Percentiles rank a stretch among this genome's conserved stretches.
Conservation (phyloP, 2,113 vertebrate species). For the Hepsetus odoe region DNA sequence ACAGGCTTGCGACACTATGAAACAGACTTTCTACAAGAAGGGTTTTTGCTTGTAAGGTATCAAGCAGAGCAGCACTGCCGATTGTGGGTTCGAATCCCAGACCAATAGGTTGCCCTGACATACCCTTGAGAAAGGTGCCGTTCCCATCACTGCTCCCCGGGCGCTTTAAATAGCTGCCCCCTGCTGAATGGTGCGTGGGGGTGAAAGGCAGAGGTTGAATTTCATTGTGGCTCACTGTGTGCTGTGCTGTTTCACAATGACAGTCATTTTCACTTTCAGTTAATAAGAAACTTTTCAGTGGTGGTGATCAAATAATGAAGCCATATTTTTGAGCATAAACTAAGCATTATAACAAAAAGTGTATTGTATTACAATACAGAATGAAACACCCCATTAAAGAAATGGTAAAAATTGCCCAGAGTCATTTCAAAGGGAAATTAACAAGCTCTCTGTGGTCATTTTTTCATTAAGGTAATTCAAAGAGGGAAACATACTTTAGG, state of each 20-base stretch:
- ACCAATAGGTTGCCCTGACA: no score
- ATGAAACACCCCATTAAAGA: not conserved
- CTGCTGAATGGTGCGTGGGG: no score
- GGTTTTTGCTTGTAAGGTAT: not conserved
- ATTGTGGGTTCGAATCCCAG: no score
- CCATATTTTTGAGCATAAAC: not conserved
- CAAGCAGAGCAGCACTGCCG: not conserved
- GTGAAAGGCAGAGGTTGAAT: no score
- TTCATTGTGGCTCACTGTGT: no score
- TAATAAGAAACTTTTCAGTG: not conserved
- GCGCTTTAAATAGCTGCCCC: no score
- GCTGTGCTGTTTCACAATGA: no score
- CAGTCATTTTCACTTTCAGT: no score
- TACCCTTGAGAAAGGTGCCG: no score
- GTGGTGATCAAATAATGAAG: not conserved
- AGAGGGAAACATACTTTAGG: not conserved
- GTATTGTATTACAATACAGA: not conserved
- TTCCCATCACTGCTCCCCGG: no score
- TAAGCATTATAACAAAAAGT: not conserved
- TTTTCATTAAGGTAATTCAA: conserved; percentile 14
- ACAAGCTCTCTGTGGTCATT: conserved; percentile 6
- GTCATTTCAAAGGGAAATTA: conserved; percentile 16
- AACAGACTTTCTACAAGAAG: no score
- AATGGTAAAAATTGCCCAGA: not conserved
- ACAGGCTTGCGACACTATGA: no score